Conservation (phyloP, 1,140 invertebrate species). For the Halesus radiatus region DNA sequence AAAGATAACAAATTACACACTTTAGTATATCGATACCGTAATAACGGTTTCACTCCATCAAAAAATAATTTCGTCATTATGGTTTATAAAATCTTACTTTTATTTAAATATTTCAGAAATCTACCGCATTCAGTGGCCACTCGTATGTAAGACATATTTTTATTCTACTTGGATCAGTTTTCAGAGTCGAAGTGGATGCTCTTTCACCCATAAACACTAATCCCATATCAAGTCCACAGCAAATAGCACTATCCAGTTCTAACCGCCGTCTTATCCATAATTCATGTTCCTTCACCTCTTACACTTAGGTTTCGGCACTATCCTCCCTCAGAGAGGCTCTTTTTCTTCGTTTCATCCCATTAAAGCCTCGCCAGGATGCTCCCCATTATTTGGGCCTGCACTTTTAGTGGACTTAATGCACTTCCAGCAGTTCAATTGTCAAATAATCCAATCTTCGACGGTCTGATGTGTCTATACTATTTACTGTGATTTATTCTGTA, state of each 20-base stretch:
- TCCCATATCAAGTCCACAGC: neutral
- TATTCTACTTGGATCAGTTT: too few relatives aligned
- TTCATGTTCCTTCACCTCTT: neutral
- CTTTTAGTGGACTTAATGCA: neutral
- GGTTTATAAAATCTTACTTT: too few relatives aligned
- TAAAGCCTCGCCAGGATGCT: neutral
- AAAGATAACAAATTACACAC: too few relatives aligned
- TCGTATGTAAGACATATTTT: too few relatives aligned
- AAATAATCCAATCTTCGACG: conserved; percentile 1
- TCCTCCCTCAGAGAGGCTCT: neutral
- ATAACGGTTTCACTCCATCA: too few relatives aligned
- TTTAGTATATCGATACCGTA: too few relatives aligned
- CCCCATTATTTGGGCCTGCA: neutral
- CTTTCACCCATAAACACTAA: too few relatives aligned
- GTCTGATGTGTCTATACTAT: neutral
- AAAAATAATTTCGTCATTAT: too few relatives aligned
- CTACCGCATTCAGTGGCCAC: too few relatives aligned
- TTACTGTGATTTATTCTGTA: neutral
- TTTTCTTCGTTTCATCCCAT: neutral
- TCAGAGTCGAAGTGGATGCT: too few relatives aligned
- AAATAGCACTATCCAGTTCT: conserved; percentile 3
- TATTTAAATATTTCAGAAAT: too few relatives aligned
- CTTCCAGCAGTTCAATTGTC: conserved; percentile 24
- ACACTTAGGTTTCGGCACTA: neutral
- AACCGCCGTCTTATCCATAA: conserved; percentile 9